Base-by-base conservation (phyloP, 2,888 invertebrate species). In the Lordiphosa andalusiaca region DNA sequence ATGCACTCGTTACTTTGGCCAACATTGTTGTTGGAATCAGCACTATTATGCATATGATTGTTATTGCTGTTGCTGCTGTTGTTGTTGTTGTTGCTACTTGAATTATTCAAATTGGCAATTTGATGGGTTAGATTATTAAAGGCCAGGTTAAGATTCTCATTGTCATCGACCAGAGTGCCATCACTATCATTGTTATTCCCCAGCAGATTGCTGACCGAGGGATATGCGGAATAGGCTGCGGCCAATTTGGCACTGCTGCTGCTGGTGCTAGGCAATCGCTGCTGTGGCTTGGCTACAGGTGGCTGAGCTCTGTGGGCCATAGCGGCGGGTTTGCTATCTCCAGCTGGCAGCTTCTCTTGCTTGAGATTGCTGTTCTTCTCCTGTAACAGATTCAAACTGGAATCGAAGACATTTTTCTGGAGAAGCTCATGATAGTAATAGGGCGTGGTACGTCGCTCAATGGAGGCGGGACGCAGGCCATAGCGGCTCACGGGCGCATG, bases 381-480 rank as follows among this genome's bases (percentile, higher is more conserved):
- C 69, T 85, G 86, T 63, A 88, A 69, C 49, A 89, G 78, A 78
- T 89, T 89, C 66, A 89, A 70, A 69, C 88, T 88, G 44, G 89
- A 89, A 74, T 89, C 89, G 58, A 89, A 89, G 40, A 89, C 83
- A 7, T 88, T 77, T 58, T 88, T 87, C 53, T 84, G 85, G 61
- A 88, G 69, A 42, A 89, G 72, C 62, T 89, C 89, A 60, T 89
- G 87, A 66, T 89, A 89, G 71, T 89, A 89, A 67, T 89, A 89
- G 41, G 89, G 88, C 51, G 88, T 88, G 46, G 86, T 86, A 41
- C 88, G 88, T 0, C 87, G 85, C 69, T 89, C 88, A 39, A 84
- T 84, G 47, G 77, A 67, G 36, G 61, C 65, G 37, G 68, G 13
- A 19, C 69, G 69, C 47, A 56, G 53, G 25, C 69, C 82, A 44